Evolutionary conservation across 2,113 vertebrate species (phyloP).

Genomic region (Vireo altiloquus): DNA sequence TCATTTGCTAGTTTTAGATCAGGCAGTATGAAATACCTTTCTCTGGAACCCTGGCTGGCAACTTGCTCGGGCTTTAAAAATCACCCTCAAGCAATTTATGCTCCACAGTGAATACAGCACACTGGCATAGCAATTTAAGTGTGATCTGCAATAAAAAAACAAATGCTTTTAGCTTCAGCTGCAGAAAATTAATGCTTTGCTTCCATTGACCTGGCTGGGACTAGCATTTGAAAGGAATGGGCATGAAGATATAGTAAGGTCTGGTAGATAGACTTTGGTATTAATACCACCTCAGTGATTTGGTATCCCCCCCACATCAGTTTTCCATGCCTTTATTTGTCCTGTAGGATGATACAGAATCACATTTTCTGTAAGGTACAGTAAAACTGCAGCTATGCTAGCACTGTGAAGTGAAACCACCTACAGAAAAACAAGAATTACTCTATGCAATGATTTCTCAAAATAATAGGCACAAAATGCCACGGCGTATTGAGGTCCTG

Average conservation of each 20-base stretch:
- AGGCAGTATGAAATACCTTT: neutral
- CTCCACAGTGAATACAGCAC: neutral
- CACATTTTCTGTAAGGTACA: neutral
- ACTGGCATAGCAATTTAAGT: neutral
- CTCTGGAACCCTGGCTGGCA: neutral
- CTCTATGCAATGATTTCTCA: neutral
- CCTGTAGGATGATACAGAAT: neutral
- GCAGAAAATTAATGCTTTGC: neutral
- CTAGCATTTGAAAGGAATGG: neutral
- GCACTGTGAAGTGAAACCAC: neutral
- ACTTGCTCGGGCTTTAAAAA: neutral
- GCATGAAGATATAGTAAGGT: neutral
- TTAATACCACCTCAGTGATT: neutral
- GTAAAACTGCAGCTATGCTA: neutral
- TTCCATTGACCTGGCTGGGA: neutral
- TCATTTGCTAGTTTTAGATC: neutral
- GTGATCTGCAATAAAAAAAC: neutral
- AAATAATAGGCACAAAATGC: neutral
- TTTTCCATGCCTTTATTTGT: neutral
- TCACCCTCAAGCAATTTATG: neutral
- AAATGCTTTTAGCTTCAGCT: neutral
- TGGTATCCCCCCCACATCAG: neutral
- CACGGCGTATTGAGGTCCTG: neutral
- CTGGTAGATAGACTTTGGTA: neutral
- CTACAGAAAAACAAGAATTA: neutral